A percentile compares a stretch with the other conserved stretches of the same genome.
These are phyloP conservation scores for Drosophila sturtevanti DNA, from an alignment of 1,140 invertebrate genomes.

Conservation along the genomic window DNA sequence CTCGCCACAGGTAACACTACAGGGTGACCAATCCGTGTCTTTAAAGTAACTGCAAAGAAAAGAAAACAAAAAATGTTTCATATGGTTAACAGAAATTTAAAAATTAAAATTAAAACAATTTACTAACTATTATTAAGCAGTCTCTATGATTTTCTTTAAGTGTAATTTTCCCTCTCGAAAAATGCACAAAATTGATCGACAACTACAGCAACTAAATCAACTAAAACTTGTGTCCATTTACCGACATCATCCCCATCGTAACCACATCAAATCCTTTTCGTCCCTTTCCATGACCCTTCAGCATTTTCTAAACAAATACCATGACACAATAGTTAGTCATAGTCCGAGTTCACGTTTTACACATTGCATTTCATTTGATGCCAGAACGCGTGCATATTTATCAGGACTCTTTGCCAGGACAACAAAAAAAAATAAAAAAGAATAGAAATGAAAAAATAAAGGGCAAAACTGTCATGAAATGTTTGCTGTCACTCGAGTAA, in stretches of 20 bases:
- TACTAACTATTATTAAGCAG: too few relatives aligned
- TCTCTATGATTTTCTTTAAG: too few relatives aligned
- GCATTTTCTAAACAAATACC: constrained; percentile 42
- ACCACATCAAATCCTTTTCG: neutral
- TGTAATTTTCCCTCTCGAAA: neutral
- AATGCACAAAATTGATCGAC: neutral
- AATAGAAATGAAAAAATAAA: constrained; percentile 8
- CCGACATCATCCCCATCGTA: neutral
- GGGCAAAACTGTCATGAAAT: constrained; percentile 18
- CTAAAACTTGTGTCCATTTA: constrained; percentile 30
- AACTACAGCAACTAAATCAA: constrained; percentile 23
- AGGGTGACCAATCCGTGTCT: constrained; percentile 91
- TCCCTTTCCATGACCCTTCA: neutral
- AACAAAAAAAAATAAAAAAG: constrained; percentile 18
- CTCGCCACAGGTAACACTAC: constrained; percentile 94
- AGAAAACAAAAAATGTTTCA: neutral
- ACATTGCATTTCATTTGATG: constrained; percentile 68
- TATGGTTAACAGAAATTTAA: neutral
- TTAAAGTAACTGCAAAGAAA: constrained; percentile 84
- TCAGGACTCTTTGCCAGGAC: constrained; percentile 27
- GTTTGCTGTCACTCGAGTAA: constrained; percentile 23
- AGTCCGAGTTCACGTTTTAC: constrained; percentile 39
- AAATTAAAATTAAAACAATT: neutral
- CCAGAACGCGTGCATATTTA: constrained; percentile 43
- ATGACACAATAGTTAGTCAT: constrained; percentile 52